Evolutionary conservation across 1,140 invertebrate genomes (phyloP), one percentile per base, ranked within the genome.

Genomic region (Ephestia elutella): DNA sequence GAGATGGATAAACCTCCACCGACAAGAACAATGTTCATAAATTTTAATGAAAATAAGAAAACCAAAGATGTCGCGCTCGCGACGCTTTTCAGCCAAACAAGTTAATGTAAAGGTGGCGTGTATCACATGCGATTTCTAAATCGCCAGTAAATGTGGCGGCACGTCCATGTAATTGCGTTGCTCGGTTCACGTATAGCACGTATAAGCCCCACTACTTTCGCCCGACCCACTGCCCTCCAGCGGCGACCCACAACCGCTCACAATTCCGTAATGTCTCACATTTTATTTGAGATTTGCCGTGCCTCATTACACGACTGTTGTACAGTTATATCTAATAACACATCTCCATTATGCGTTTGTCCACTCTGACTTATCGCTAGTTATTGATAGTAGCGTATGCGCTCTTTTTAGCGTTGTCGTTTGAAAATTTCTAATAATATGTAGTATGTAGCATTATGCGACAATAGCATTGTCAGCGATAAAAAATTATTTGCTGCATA

Each of bases 141-240:
- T 55, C 61, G 15, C 3, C 35, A 62, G 48, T 25, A 48, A 54
- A 59, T 63, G 53, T 63, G 49, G 48, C 53, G 54, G 48, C 38
- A 51, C 58, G 21, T 48, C 54, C 64, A 67, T 81, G 76, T 82
- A 79, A 82, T 82, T 82, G 82, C 75, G 80, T 71, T 84, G 80
- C 83, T 78, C 78, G 62, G 76, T 72, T 71, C 79, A 73, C 71
- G 70, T 64, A 68, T 70, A 44, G 38, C 38, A 44, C 38, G 38
- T 44, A 71, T 66, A n/a, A 76, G 70, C 80, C 66, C 78, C 80
- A 80, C 71, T 82, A 84, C 82, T 86, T 87, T 87, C 82, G 82
- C 82, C 77, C 82, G 84, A 84, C 84, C 84, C 77, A 87, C 80
- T 87, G 82, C 78, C 84, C 84, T 83, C 78, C 75, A 70, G 57